Percentiles rank a stretch among this genome's conserved stretches.
Conservation (phyloP, 2,113 vertebrate genomes). For the Hiodon alosoides region DNA sequence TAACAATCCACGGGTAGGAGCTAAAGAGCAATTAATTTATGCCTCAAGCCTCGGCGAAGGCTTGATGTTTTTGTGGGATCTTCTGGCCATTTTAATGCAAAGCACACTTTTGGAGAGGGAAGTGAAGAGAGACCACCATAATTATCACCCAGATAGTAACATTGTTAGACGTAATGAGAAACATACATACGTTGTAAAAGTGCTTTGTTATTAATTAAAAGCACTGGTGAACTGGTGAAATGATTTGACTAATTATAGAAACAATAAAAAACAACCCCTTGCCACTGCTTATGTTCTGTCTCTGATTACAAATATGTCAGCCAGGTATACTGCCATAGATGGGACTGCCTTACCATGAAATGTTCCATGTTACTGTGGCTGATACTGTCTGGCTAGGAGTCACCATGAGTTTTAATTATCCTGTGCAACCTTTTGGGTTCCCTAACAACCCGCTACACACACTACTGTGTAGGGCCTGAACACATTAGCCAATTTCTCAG, state of each 20-base stretch:
- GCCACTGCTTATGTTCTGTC: conserved; percentile 27
- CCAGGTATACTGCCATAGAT: conserved; percentile 29
- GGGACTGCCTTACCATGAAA: background rate
- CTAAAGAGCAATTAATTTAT: conserved; percentile 45
- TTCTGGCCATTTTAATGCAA: background rate
- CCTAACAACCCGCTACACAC: too few relatives aligned
- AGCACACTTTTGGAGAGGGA: too few relatives aligned
- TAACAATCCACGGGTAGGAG: conserved; percentile 56
- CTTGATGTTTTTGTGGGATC: background rate
- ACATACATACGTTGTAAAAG: conserved; percentile 33
- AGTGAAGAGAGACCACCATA: conserved; percentile 36
- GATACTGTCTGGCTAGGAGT: too few relatives aligned
- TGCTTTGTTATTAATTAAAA: conserved; percentile 41
- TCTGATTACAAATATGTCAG: conserved; percentile 34
- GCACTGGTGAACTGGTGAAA: conserved; percentile 36
- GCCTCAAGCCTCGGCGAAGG: background rate
- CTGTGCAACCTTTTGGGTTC: too few relatives aligned
- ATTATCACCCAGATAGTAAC: conserved; percentile 42
- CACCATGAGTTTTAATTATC: too few relatives aligned
- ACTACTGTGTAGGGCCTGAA: too few relatives aligned
- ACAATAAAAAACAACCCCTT: conserved; percentile 31
- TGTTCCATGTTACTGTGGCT: too few relatives aligned
- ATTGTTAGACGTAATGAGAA: conserved; percentile 35
- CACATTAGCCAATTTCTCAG: too few relatives aligned
- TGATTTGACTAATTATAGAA: conserved; percentile 34